Conservation (phyloP, 1,140 invertebrate genomes). For the Zaprionus lachaisei region DNA sequence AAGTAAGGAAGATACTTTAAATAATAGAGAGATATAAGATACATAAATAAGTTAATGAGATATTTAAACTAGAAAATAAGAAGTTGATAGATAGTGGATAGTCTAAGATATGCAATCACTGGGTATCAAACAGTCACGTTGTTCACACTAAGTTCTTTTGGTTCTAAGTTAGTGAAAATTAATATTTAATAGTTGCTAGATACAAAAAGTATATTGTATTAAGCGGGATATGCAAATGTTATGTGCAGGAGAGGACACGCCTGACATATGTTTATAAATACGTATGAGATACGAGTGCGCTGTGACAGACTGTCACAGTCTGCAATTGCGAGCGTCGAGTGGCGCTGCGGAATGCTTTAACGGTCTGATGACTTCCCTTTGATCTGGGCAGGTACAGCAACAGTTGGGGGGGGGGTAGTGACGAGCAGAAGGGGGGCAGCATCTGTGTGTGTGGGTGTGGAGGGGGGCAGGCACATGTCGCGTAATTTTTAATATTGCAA, state of each 20-base stretch:
- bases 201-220: not conserved
- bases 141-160: not conserved
- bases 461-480: slow-evolving; percentile 3
- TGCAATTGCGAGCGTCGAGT: slow-evolving; percentile 23
- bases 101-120: not conserved
- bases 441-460: no score
- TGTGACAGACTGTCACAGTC: slow-evolving; percentile 19
- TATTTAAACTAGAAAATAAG: no score
- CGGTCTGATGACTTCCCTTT: slow-evolving; percentile 69
- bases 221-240: not conserved
- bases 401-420: not conserved
- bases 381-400: slow-evolving; percentile 47
- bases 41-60: no score
- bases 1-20: no score
- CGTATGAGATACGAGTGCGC: not conserved
- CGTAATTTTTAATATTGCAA: slow-evolving; percentile 64
- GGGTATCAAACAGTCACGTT: not conserved
- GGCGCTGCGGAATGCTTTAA: slow-evolving; percentile 50
- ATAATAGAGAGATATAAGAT: no score
- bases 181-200: not conserved
- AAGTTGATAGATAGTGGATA: not conserved
- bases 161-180: not conserved
- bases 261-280: slow-evolving; percentile 3
- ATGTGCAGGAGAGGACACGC: not conserved
- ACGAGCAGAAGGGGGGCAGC: not conserved